Base-by-base conservation (phyloP, 2,888 invertebrate genomes). In the Ophonus ardosiacus region DNA sequence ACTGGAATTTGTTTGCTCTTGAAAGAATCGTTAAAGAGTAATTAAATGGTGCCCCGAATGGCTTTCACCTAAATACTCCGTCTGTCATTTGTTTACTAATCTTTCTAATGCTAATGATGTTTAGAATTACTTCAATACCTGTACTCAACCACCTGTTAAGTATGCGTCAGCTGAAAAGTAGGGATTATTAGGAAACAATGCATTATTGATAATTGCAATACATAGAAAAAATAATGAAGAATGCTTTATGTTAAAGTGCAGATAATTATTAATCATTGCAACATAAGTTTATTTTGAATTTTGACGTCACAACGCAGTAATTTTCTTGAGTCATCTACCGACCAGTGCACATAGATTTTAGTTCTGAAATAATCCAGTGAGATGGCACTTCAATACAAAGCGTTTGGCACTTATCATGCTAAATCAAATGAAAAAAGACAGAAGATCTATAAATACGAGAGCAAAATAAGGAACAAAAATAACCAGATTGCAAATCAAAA, bases 391-490 rank as follows among this genome's bases (percentile, higher is more conserved):
- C 43, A 43, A 2, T 74, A 15, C 71, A 74, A 31, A 24, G 59
- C 15, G 8, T 38, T 61, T 59, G 8, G 38, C 21, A 40, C 38
- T 74, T 74, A 74, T 74, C 71, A 74, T 74, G 31, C 81, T 43
- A 51, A 65, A 63, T 65, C 7, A 21, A 43, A 21, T 63, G 40
- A 40, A 83, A 59, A 83, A 76, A 63, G 63, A 84, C 38, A n/a
- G 51, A 56, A 61, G 43, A 84, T 78, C 7, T 78, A 84, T 84
- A 84, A 78, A 84, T 84, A 84, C 24, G 24, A 0, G 24, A 31
- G 40, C 57, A 38, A 59, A 85, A 85, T 76, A 85, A 85, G 74
- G 85, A 85, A 71, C 21, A 80, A 79, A 79, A 17, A 85, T 85
- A 84, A 84, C 84, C 65, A 21, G 40, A 15, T 15, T 51, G 51